Conservation (phyloP, 2,113 vertebrate species). For the Rhegmatorhina hoffmannsi region DNA sequence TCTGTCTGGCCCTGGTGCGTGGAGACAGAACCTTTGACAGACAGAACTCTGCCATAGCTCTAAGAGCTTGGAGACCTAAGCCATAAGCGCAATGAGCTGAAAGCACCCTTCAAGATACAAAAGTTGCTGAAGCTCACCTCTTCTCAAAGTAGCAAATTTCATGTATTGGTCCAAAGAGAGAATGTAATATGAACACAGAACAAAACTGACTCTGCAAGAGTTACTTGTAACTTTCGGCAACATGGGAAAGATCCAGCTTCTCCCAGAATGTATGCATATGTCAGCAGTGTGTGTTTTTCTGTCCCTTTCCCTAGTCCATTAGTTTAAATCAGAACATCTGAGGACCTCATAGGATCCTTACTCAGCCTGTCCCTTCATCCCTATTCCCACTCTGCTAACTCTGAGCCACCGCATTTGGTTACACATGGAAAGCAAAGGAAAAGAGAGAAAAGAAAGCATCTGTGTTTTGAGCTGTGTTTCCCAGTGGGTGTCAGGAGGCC, state of each 20-base stretch:
- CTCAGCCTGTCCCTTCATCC: not conserved
- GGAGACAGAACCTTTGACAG: not conserved
- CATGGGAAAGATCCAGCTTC: not conserved
- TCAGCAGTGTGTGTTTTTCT: not conserved
- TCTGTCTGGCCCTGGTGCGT: not conserved
- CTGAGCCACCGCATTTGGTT: not conserved
- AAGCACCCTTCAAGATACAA: not conserved
- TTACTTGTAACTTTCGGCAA: not conserved
- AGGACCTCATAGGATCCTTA: not conserved
- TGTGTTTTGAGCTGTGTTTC: not conserved
- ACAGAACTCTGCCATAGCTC: not conserved
- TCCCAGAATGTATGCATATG: rapidly evolving
- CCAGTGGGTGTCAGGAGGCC: not conserved
- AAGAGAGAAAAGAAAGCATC: not conserved
- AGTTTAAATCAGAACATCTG: not conserved
- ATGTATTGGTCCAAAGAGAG: not conserved
- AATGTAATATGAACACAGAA: not conserved
- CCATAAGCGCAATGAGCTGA: not conserved
- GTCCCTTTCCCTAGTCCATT: not conserved
- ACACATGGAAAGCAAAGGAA: rapidly evolving
- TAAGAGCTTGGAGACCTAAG: not conserved
- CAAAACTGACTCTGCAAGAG: not conserved
- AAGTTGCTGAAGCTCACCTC: not conserved
- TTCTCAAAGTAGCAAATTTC: not conserved
- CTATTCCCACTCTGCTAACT: not conserved